A percentile compares a stretch with the other conserved stretches of the same genome.
Evolutionary conservation across 2,113 vertebrate genomes (phyloP).

Genomic region (Eolophus roseicapilla): DNA sequence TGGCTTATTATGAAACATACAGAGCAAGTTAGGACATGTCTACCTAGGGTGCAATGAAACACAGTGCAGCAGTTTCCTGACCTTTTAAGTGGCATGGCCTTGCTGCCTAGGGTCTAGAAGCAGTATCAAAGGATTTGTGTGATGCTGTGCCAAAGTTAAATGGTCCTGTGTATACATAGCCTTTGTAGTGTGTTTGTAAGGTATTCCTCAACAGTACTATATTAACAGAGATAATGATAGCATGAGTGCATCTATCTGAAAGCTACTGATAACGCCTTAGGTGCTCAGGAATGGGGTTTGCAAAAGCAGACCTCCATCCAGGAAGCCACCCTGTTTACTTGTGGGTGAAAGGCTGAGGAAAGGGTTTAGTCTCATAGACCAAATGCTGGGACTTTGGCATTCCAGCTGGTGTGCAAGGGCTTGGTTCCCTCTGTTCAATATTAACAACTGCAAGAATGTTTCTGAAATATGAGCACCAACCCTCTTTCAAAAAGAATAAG

Average conservation of each 20-base stretch:
- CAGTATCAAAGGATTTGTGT: neutral
- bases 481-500: neutral
- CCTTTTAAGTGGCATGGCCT: neutral
- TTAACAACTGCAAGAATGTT: neutral
- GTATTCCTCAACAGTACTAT: neutral
- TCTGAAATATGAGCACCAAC: neutral
- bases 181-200: neutral
- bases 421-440: neutral
- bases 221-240: neutral
- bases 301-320: neutral
- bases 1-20: constrained; percentile 14
- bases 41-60: neutral
- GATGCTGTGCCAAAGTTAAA: neutral
- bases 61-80: neutral
- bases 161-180: fast-evolving
- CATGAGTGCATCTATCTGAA: neutral
- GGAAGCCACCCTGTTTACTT: neutral
- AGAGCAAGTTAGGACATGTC: constrained; percentile 22
- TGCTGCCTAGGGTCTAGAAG: neutral
- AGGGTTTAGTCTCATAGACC: neutral
- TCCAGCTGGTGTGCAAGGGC: neutral
- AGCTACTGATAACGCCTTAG: neutral
- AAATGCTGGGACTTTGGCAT: neutral
- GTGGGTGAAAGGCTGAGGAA: neutral
- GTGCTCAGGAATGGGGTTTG: neutral